Evolutionary conservation across 2,113 vertebrate genomes (phyloP).

Genomic region (Oreotrochilus melanogaster): DNA sequence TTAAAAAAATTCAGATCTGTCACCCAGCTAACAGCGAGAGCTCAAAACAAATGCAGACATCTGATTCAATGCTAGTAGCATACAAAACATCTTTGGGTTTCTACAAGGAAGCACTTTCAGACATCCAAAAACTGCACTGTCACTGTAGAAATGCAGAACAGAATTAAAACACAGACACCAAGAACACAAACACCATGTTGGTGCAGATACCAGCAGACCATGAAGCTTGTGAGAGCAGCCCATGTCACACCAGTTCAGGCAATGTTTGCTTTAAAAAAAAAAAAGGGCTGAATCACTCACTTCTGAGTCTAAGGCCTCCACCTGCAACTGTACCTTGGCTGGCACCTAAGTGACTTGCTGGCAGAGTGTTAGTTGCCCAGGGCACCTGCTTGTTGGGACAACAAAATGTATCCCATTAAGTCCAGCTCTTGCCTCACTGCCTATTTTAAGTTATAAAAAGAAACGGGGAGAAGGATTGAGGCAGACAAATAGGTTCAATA

Average conservation of each 20-base stretch:
- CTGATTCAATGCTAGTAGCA: neutral
- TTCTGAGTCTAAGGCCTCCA: neutral
- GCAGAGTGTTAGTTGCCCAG: neutral
- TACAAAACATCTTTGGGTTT: neutral
- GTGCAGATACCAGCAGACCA: neutral
- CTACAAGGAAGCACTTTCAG: neutral
- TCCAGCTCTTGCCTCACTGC: constrained; percentile 6
- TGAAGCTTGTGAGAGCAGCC: accelerated
- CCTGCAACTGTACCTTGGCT: neutral
- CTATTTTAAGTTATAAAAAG: constrained; percentile 40
- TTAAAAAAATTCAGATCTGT: neutral
- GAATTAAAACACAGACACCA: neutral
- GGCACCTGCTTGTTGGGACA: constrained; percentile 28
- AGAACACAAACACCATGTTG: accelerated
- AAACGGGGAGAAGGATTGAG: neutral
- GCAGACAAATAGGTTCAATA: neutral
- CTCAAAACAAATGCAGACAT: neutral
- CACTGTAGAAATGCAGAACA: neutral
- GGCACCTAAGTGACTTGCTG: neutral
- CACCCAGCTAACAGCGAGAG: neutral
- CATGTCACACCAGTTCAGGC: accelerated
- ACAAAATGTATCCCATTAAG: neutral
- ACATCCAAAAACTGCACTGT: accelerated
- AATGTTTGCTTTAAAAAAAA: neutral
- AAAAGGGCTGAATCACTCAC: neutral